These are phyloP conservation scores for Chaetophractus vellerosus DNA, from an alignment of 2,797 vertebrate genomes.

Conservation along the genomic window DNA sequence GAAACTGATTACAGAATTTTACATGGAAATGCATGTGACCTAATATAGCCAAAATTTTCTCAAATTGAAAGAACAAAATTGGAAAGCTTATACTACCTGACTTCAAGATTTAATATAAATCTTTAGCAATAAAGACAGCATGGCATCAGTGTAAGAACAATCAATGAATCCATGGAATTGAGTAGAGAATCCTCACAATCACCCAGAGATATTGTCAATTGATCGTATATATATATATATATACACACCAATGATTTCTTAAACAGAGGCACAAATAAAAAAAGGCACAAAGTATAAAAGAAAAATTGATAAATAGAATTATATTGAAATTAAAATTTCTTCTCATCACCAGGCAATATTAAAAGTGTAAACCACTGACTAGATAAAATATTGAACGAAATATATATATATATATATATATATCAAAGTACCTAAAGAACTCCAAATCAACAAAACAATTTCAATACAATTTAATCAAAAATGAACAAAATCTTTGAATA, in stretches of 20 bases:
- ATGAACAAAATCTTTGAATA: not conserved
- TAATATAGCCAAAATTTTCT: not conserved
- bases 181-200: not conserved
- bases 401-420: no score
- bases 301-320: not conserved
- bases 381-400: not conserved
- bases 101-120: conserved; percentile 65
- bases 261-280: not conserved
- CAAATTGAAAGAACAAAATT: not conserved
- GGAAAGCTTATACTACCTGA: not conserved
- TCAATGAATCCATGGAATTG: not conserved
- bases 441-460: not conserved
- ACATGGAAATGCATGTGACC: not conserved
- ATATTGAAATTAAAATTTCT: conserved; percentile 13
- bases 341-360: not conserved
- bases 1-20: not conserved
- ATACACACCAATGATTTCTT: not conserved
- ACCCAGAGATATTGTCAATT: conserved; percentile 17
- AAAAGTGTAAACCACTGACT: not conserved
- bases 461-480: not conserved
- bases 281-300: not conserved
- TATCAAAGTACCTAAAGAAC: not conserved
- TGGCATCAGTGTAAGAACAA: not conserved
- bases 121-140: not conserved
- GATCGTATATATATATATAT: not conserved